Conservation (phyloP, 2,113 vertebrate genomes). For the rabbit (Oryctolagus cuniculus) region DNA sequence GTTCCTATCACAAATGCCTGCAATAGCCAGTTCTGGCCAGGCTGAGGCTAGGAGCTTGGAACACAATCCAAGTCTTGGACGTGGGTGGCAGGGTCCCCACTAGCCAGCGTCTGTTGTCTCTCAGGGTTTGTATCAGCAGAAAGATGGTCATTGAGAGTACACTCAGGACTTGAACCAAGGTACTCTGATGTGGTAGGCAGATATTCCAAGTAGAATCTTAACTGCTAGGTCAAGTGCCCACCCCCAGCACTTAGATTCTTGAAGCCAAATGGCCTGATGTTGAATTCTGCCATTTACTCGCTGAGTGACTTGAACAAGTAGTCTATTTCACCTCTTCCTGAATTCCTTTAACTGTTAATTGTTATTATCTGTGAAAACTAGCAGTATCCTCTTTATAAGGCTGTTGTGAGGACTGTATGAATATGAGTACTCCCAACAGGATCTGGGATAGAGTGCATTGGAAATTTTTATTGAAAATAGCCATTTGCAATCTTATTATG, state of each 20-base stretch:
- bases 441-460: neutral
- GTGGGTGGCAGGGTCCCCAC: no score
- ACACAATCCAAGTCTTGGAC: no score
- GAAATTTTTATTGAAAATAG: constrained; percentile 24
- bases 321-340: neutral
- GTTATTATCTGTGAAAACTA: neutral
- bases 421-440: neutral
- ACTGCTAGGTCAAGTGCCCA: no score
- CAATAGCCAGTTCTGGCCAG: no score
- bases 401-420: neutral
- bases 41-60: no score
- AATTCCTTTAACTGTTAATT: neutral
- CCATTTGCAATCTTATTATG: neutral
- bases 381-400: neutral
- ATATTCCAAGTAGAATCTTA: no score
- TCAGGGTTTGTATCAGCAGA: no score
- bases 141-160: no score
- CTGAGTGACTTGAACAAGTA: neutral
- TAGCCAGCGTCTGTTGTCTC: no score
- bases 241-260: neutral
- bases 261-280: neutral
- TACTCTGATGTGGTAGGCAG: no score
- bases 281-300: neutral
- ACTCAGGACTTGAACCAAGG: no score
- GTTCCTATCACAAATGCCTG: no score